Base-by-base conservation (phyloP, 2,797 vertebrate species). In the Poecilia velifera region DNA sequence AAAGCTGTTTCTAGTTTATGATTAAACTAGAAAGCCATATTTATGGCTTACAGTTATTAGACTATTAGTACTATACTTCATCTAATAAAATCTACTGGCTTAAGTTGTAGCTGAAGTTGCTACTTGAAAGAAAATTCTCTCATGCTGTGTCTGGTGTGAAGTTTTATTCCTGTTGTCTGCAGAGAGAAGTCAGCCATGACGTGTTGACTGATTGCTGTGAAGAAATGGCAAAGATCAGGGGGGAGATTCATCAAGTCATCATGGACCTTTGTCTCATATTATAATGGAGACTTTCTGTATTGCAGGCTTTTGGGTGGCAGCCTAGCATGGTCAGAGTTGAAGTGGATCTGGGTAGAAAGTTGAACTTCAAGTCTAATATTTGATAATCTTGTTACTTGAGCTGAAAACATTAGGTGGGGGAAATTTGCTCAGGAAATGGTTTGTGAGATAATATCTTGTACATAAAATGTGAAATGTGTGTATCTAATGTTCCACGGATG, bases 341-440 rank as follows among this genome's bases (percentile, higher is more conserved):
- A 43, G n/a, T 43, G 9, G 4, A 20, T 10, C 16, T 22, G 25
- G 31, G n/a, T 8, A 18, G 9, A 41, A 55, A 18, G 46, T 3
- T 46, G 8, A 43, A 31, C 1, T 41, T 28, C 9, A 59, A 13
- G 8, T 28, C 5, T 59, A 12, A 6, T 49, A 49, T 47, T 25
- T 8, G 8, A 6, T 64, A 76, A 51, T 59, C 46, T 8, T 9
- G 22, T 64, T 22, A 41, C 47, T 51, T 22, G 22, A 20, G 39
- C 43, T 36, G 47, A 82, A 62, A 41, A 64, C 36, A 53, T 83
- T 25, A 7, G 31, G 28, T 78, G 55, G 46, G 45, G 76, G 57
- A 76, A 12, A 18, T 34, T 10, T n/a, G 41, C 31, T 57, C 78
- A 82, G 83, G 79, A 87, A 87, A 72, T 43, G 6, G 41, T n/a